Percentiles rank a stretch among this genome's conserved stretches.
Conservation (phyloP, 2,113 vertebrate species). For the Ophthalmolycus amberensis region DNA sequence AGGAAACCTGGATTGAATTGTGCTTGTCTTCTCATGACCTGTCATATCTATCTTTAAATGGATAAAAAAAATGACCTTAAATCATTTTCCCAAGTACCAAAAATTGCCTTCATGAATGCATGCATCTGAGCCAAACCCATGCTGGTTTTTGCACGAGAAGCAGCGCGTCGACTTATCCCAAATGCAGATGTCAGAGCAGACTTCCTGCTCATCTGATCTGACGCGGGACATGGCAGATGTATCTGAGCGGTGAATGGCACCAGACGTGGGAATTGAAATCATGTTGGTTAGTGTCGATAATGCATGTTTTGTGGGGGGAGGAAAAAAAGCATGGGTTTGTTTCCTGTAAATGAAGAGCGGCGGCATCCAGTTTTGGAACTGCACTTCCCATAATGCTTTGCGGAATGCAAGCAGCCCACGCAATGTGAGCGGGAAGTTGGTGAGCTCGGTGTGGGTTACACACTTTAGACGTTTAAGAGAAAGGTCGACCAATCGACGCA, state of each 20-base stretch:
- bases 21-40: slow-evolving; percentile 65
- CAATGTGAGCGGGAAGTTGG: not conserved
- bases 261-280: slow-evolving; percentile 40
- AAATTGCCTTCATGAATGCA: not conserved
- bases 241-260: slow-evolving; percentile 80
- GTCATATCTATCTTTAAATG: slow-evolving; percentile 17
- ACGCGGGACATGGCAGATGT: slow-evolving; percentile 87
- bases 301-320: slow-evolving; percentile 27
- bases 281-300: not conserved
- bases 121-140: slow-evolving; percentile 43
- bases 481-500: not conserved
- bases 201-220: slow-evolving; percentile 88
- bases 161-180: slow-evolving; percentile 68
- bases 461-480: not conserved
- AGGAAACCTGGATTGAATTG: slow-evolving; percentile 75
- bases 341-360: not conserved
- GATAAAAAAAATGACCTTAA: slow-evolving; percentile 25
- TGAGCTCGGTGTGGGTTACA: not conserved
- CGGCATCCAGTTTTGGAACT: not conserved
- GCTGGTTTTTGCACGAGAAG: slow-evolving; percentile 46
- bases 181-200: slow-evolving; percentile 87
- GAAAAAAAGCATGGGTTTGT: not conserved
- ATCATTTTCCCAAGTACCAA: not conserved
- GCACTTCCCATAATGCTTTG: not conserved
- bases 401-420: no score